These are phyloP conservation scores for Lithophane semibrunnea DNA, from an alignment of 2,888 invertebrate species.

Conservation along the genomic window DNA sequence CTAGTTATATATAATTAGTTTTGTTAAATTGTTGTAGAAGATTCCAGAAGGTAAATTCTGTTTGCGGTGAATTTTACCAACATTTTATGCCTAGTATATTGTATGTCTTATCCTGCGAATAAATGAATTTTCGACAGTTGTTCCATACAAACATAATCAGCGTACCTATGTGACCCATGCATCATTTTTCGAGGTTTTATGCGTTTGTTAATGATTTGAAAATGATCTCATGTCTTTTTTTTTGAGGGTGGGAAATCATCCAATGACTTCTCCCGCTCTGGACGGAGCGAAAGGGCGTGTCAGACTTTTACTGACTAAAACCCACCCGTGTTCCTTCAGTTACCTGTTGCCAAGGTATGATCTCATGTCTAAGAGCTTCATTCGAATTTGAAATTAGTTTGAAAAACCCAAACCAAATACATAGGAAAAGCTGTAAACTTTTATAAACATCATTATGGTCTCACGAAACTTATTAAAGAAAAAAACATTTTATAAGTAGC, in stretches of 20 bases:
- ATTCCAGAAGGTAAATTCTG: too few relatives aligned
- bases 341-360: too few relatives aligned
- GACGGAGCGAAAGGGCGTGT: too few relatives aligned
- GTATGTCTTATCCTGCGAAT: not conserved
- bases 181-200: not conserved
- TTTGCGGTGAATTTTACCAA: not conserved
- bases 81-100: not conserved
- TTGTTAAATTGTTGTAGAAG: not conserved
- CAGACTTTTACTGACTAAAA: too few relatives aligned
- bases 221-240: not conserved
- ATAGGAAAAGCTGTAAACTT: not conserved
- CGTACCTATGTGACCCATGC: not conserved
- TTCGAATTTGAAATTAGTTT: not conserved
- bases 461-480: conserved; percentile 4
- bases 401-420: not conserved
- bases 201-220: not conserved
- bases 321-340: too few relatives aligned
- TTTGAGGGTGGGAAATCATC: too few relatives aligned
- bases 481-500: conserved; percentile 17
- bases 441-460: not conserved
- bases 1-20: not conserved
- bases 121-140: not conserved
- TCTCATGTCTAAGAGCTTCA: not conserved
- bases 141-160: not conserved
- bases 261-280: too few relatives aligned